Evolutionary conservation across 2,113 vertebrate genomes (phyloP), one percentile per base, ranked within the genome.

Genomic region (Poeciliopsis occidentalis): DNA sequence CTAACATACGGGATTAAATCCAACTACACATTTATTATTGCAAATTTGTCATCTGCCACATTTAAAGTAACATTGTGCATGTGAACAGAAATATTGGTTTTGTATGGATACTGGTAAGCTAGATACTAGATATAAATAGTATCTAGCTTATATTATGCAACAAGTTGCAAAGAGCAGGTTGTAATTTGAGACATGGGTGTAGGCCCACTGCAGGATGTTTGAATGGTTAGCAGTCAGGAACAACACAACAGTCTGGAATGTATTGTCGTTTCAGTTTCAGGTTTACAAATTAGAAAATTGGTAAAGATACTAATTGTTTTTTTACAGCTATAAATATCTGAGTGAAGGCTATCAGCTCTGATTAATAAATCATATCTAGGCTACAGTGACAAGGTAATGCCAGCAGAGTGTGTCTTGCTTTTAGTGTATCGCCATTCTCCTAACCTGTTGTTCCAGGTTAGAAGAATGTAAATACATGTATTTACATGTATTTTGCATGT

Each of bases 121-220:
- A 31, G 30, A 31, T 31, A 31, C 30, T 31, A 31, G 30, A 31
- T 31, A 31, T 31, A 31, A 31, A 31, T 31, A 31, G 30, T 31
- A 69, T 60, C 51, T 60, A 41, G 13, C 24, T 60, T 12, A 12
- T 7, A 17, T 60, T 57, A 70, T 24, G 8, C 26, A 79, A 73
- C 15, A 1, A 51, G 2, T 41, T 69, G 12, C 37, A 29, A 7
- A 26, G 22, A 32, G 61, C 73, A 30, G 64, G 60, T 69, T 87
- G 87, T 73, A 87, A 91, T 47, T 13, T 81, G 85, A 89, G 72
- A 82, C 4, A 41, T 34, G 32, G 24, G 39, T 64, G 71, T 47
- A 27, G 27, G 27, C 27, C 27, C 27, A 24, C 15, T 7, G 2
- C 47, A 60, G 17, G 67, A 15, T 12, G 11, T 11, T 17, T 64